Conservation (phyloP, 2,113 vertebrate species). For the Clarias gariepinus region DNA sequence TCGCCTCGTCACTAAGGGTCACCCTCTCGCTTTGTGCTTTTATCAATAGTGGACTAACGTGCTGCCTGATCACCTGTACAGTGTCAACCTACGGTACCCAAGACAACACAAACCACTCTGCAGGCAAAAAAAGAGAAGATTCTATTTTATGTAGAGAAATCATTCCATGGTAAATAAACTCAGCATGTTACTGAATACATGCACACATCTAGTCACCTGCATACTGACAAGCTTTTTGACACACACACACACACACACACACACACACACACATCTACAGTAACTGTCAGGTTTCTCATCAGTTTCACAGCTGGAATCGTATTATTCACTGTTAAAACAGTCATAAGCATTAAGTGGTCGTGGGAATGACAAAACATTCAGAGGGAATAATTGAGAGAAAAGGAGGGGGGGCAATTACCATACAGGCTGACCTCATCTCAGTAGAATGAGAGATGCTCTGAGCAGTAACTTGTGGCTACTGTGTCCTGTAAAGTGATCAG, state of each 20-base stretch:
- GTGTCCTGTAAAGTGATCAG: slow-evolving; percentile 17
- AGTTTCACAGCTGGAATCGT: slow-evolving; percentile 21
- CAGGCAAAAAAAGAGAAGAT: not conserved
- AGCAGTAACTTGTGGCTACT: slow-evolving; percentile 7
- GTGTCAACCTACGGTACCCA: too few species aligned
- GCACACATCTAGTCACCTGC: not conserved
- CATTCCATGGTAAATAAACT: slow-evolving; percentile 15
- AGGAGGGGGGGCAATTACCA: not conserved
- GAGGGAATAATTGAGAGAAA: not conserved
- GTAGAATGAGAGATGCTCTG: not conserved
- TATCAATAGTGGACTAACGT: not conserved
- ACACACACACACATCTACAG: not conserved
- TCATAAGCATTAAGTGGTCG: not conserved
- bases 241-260: not conserved
- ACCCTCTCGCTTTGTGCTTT: slow-evolving; percentile 12
- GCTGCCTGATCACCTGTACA: not conserved
- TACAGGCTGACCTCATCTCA: slow-evolving; percentile 16
- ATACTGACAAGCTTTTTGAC: not conserved
- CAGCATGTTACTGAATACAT: not conserved
- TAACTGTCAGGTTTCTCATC: slow-evolving; percentile 11
- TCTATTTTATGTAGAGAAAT: not conserved
- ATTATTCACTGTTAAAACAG: not conserved
- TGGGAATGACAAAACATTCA: slow-evolving; percentile 6
- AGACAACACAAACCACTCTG: not conserved
- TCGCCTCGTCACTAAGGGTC: slow-evolving; percentile 19